phyloP scores from a whole-genome alignment of 2,888 invertebrate species.

The Tinea semifulvella region DNA sequence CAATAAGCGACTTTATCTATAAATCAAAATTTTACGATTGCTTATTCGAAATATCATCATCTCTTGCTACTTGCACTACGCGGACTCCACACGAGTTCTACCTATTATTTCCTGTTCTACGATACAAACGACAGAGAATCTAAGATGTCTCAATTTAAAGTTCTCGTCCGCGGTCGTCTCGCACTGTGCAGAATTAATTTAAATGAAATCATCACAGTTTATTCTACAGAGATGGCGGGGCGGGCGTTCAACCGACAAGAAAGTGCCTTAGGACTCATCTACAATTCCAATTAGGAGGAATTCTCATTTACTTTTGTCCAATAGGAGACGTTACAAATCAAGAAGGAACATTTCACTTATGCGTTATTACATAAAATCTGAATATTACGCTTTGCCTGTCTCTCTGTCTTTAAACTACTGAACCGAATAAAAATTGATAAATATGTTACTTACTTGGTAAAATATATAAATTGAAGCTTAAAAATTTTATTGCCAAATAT shows the following conservation, averaged over 20 bases:
- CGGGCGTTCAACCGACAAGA: constrained; percentile 55
- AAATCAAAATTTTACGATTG: too few relatives aligned
- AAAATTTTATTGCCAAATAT: too few relatives aligned
- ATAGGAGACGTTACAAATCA: constrained; percentile 44
- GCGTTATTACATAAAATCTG: too few relatives aligned
- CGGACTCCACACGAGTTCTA: neutral
- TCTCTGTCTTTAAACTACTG: too few relatives aligned
- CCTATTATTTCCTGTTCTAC: too few relatives aligned
- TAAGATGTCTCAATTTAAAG: constrained; percentile 39
- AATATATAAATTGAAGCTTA: too few relatives aligned
- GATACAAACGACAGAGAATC: constrained; percentile 29
- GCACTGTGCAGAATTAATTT: constrained; percentile 49
- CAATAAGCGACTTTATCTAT: too few relatives aligned
- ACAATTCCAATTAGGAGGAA: constrained; percentile 63
- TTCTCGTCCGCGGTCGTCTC: constrained; percentile 33
- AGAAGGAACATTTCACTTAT: constrained; percentile 25
- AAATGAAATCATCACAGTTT: constrained; percentile 63
- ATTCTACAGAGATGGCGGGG: constrained; percentile 51
- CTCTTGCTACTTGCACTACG: too few relatives aligned
- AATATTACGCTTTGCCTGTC: too few relatives aligned
- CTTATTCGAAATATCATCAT: too few relatives aligned
- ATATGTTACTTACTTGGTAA: too few relatives aligned
- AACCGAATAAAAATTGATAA: too few relatives aligned
- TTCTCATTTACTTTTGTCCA: constrained; percentile 61
- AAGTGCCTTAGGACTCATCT: constrained; percentile 60